These are phyloP conservation scores for Stenodema calcarata DNA, from an alignment of 2,888 invertebrate species.

Conservation along the genomic window DNA sequence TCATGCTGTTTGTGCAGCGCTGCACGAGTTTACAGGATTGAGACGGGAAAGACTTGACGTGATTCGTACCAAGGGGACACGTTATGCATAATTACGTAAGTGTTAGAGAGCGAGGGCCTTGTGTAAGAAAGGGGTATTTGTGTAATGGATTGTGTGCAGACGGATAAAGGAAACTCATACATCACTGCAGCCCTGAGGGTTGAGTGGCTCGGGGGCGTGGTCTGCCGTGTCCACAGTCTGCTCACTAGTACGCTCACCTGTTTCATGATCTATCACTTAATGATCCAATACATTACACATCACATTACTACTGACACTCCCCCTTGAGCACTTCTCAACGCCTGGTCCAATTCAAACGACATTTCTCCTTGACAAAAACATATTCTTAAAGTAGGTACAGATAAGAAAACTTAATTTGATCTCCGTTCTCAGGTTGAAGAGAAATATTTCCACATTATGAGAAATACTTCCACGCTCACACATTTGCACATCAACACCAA, in stretches of 20 bases:
- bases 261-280: conserved; percentile 38
- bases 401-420: too few species aligned
- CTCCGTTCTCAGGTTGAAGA: too few species aligned
- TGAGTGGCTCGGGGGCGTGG: not conserved
- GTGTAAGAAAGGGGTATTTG: not conserved
- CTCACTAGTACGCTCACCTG: not conserved
- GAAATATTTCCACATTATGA: too few species aligned
- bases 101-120: not conserved
- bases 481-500: too few species aligned
- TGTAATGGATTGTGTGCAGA: not conserved
- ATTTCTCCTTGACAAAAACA: too few species aligned
- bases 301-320: not conserved
- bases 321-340: not conserved
- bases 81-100: not conserved
- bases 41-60: not conserved
- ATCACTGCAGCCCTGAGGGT: not conserved
- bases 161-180: conserved; percentile 12
- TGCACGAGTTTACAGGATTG: not conserved
- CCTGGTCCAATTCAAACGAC: not conserved
- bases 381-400: too few species aligned
- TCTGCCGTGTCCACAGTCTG: not conserved
- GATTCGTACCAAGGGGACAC: not conserved
- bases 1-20: too few species aligned
- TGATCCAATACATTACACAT: conserved; percentile 9
- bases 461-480: too few species aligned